A percentile compares a stretch with the other conserved stretches of the same genome.
Conservation (phyloP, 2,797 vertebrate species). For the Chrysocyon brachyurus region DNA sequence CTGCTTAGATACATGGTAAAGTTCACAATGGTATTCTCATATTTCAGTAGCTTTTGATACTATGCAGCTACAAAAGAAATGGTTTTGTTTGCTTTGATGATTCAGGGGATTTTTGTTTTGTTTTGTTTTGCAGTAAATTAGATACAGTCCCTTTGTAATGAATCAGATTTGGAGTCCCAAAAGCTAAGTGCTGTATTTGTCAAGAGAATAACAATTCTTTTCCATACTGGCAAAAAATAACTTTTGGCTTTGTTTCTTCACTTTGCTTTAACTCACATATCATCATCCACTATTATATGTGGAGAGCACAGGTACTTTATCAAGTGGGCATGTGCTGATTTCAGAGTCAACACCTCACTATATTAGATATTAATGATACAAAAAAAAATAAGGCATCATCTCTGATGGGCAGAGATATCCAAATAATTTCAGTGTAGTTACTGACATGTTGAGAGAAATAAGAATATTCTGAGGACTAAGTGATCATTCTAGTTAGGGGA, state of each 20-base stretch:
- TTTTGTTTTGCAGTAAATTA: not conserved
- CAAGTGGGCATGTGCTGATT: not conserved
- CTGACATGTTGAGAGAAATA: not conserved
- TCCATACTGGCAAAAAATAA: not conserved
- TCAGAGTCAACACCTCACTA: not conserved
- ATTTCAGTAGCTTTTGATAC: not conserved
- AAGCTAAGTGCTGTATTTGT: not conserved
- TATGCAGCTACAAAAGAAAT: not conserved
- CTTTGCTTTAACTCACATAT: not conserved
- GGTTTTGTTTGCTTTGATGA: not conserved
- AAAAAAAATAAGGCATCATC: not conserved
- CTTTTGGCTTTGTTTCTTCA: not conserved
- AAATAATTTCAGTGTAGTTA: not conserved
- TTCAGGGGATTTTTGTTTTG: not conserved
- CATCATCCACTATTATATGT: not conserved
- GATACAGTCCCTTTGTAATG: not conserved
- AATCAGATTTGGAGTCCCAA: not conserved
- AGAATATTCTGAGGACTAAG: not conserved
- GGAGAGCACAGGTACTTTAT: not conserved
- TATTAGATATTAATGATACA: not conserved
- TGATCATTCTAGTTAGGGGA: not conserved
- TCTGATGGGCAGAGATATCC: not conserved
- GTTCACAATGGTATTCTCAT: not conserved
- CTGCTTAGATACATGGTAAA: constrained; percentile 45
- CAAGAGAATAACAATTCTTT: not conserved